Evolutionary conservation across 2,888 invertebrate species (phyloP).

Genomic region (Heliconius erato): DNA sequence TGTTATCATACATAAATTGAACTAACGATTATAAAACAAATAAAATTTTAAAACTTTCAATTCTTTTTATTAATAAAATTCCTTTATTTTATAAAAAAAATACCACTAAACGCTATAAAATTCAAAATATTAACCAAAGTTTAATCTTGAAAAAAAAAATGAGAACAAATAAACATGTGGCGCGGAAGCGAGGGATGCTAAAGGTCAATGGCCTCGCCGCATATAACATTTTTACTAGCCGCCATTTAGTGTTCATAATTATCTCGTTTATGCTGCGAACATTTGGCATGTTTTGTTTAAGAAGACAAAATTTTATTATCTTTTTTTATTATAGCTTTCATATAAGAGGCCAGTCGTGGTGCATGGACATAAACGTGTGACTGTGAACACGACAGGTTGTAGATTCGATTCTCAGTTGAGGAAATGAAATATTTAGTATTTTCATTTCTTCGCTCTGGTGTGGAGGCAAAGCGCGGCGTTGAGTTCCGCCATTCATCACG

Average conservation of each 20-base stretch:
- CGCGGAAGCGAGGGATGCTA: constrained; percentile 57
- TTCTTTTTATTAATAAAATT: no score
- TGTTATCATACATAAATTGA: no score
- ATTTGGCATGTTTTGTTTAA: constrained; percentile 30
- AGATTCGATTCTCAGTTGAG: no score
- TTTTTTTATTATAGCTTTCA: not conserved
- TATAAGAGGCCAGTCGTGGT: not conserved
- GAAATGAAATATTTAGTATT: no score
- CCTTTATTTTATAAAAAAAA: not conserved
- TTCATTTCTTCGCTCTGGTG: no score
- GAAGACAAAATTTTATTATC: constrained; percentile 1
- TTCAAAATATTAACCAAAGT: not conserved
- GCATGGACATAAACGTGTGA: no score
- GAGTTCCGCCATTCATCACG: no score
- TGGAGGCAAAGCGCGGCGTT: no score
- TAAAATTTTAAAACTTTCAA: no score
- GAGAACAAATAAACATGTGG: constrained; percentile 57
- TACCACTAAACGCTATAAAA: not conserved
- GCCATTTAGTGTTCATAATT: constrained; percentile 59
- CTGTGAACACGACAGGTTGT: no score
- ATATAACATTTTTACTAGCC: constrained; percentile 68
- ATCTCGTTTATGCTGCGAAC: constrained; percentile 44
- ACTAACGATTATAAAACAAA: no score
- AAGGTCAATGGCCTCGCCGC: constrained; percentile 71
- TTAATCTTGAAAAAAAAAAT: constrained; percentile 9